A percentile compares a stretch with the other conserved stretches of the same genome.
Conservation (phyloP, 2,113 vertebrate genomes). For the Dasyornis broadbenti region DNA sequence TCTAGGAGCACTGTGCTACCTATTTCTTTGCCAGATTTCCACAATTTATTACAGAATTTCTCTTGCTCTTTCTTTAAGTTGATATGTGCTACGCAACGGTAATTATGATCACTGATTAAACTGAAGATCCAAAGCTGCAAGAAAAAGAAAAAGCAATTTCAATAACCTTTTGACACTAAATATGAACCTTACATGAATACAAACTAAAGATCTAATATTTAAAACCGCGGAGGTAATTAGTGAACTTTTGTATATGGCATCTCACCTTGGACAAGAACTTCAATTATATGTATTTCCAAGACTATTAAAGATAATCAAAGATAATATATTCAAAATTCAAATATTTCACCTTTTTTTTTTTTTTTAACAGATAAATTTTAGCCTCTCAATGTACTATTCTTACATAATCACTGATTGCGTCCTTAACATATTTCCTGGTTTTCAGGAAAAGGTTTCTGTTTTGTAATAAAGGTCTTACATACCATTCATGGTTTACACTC, state of each 20-base stretch:
- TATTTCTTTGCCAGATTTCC: background rate
- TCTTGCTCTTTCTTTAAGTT: conserved; percentile 76
- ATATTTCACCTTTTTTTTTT: background rate
- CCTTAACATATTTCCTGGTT: background rate
- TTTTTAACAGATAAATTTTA: background rate
- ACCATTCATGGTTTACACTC: background rate
- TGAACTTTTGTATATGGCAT: background rate
- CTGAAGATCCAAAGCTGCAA: conserved; percentile 86
- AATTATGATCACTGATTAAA: conserved; percentile 70
- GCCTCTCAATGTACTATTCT: background rate
- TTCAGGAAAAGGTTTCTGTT: background rate
- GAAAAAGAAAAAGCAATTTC: background rate
- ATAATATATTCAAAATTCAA: background rate
- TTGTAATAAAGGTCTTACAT: background rate
- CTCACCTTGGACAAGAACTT: background rate
- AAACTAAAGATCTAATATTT: background rate
- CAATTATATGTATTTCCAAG: background rate
- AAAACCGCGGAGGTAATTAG: background rate
- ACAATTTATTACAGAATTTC: conserved; percentile 51
- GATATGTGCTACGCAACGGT: conserved; percentile 70
- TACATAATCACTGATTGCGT: background rate
- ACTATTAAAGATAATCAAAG: background rate
- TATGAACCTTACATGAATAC: background rate
- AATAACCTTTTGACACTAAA: background rate
- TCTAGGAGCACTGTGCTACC: conserved; percentile 27